Evolutionary conservation across 2,797 vertebrate species (phyloP).

Genomic region (Chaunax sp.): DNA sequence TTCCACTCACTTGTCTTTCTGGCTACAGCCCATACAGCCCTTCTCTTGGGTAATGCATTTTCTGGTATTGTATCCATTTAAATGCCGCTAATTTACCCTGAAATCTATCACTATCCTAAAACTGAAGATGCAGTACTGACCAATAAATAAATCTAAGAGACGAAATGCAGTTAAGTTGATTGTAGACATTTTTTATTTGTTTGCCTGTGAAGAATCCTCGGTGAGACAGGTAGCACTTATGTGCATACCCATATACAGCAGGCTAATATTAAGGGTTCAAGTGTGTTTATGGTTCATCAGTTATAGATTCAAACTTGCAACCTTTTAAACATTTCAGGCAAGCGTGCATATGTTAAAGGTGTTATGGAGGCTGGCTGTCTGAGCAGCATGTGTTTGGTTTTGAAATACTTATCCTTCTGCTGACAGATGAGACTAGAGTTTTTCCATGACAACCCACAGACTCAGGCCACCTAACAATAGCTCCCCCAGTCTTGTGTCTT

Average conservation of each 20-base stretch:
- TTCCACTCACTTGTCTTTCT: conserved; percentile 1
- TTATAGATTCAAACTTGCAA: conserved; percentile 14
- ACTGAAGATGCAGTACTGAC: conserved; percentile 21
- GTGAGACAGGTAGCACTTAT: neutral
- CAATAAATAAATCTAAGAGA: conserved; percentile 25
- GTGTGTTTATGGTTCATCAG: neutral
- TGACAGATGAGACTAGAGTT: conserved; percentile 69
- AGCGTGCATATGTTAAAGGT: conserved; percentile 24
- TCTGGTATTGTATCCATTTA: conserved; percentile 22
- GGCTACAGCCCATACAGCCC: neutral
- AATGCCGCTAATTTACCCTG: conserved; percentile 35
- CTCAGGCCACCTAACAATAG: conserved; percentile 63
- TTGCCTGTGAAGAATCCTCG: neutral
- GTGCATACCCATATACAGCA: neutral
- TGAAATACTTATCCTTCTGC: conserved; percentile 70
- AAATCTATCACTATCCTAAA: conserved; percentile 32
- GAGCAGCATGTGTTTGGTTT: conserved; percentile 55
- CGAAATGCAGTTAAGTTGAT: neutral
- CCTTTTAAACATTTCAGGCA: conserved; percentile 20
- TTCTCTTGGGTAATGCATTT: conserved; percentile 15
- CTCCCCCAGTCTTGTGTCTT: conserved; percentile 44
- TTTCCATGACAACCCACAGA: conserved; percentile 64
- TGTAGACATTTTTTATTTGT: conserved; percentile 2
- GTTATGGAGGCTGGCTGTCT: conserved; percentile 54
- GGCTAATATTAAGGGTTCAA: neutral